Conservation (phyloP, 2,888 invertebrate genomes). For the Drosophila multiciliata region DNA sequence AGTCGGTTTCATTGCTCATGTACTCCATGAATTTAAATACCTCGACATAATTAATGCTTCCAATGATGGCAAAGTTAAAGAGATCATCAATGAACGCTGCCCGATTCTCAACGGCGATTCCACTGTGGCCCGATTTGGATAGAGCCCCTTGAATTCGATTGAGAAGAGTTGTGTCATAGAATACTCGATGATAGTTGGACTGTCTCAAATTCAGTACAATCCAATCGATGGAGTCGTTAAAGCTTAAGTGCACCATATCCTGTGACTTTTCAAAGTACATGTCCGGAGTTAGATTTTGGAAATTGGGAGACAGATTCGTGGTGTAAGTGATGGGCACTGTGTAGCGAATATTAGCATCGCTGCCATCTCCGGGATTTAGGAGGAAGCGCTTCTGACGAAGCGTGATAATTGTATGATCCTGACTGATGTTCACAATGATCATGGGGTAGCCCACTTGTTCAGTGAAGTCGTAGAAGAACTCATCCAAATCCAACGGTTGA, state of each 20-base stretch:
- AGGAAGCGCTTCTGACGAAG: conserved; percentile 76
- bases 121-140: conserved; percentile 46
- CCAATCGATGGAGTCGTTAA: conserved; percentile 70
- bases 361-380: conserved; percentile 52
- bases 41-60: conserved; percentile 65
- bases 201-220: conserved; percentile 80
- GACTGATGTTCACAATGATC: conserved; percentile 85
- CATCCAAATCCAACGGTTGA: conserved; percentile 73
- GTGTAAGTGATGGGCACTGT: conserved; percentile 82
- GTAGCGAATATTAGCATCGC: conserved; percentile 61
- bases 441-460: conserved; percentile 89
- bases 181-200: conserved; percentile 87
- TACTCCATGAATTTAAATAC: conserved; percentile 88
- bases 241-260: conserved; percentile 13
- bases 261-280: conserved; percentile 57
- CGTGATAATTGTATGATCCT: conserved; percentile 24
- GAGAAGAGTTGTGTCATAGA: conserved; percentile 89
- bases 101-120: conserved; percentile 86
- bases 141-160: conserved; percentile 57
- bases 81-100: conserved; percentile 92
- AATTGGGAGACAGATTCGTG: conserved; percentile 64
- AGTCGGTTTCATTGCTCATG: conserved; percentile 88
- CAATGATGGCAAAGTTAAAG: conserved; percentile 87
- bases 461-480: conserved; percentile 87
- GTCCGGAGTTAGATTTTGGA: conserved; percentile 64